phyloP scores from a whole-genome alignment of 2,113 vertebrate species.

The Microtus richardsoni region DNA sequence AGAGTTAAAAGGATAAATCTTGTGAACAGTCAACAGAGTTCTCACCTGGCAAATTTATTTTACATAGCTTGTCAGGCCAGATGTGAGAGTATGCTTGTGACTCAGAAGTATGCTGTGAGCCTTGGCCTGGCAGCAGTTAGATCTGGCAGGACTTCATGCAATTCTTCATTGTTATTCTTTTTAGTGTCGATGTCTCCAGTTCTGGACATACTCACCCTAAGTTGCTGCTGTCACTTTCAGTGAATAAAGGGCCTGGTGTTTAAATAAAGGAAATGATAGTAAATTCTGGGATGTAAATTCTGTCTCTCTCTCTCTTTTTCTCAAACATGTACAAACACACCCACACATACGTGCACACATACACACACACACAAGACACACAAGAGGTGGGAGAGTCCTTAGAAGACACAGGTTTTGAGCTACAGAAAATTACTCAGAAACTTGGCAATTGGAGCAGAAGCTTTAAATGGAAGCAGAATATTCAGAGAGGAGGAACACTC shows the following conservation, averaged over 20 bases:
- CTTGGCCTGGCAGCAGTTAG: not conserved
- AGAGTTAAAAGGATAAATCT: not conserved
- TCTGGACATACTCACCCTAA: not conserved
- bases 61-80: not conserved
- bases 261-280: not conserved
- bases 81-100: not conserved
- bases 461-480: not conserved
- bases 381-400: not conserved
- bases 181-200: slow-evolving; percentile 45
- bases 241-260: not conserved
- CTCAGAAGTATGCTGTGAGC: not conserved
- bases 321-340: no score
- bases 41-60: not conserved
- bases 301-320: not conserved
- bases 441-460: fast-evolving
- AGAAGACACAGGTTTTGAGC: not conserved
- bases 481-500: not conserved
- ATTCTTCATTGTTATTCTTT: slow-evolving; percentile 9
- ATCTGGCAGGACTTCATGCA: not conserved
- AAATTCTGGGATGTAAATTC: not conserved
- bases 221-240: not conserved
- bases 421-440: not conserved
- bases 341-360: no score
- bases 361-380: no score
- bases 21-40: not conserved